Evolutionary conservation across 2,797 vertebrate genomes (phyloP).

Genomic region (Microtus obscurus): DNA sequence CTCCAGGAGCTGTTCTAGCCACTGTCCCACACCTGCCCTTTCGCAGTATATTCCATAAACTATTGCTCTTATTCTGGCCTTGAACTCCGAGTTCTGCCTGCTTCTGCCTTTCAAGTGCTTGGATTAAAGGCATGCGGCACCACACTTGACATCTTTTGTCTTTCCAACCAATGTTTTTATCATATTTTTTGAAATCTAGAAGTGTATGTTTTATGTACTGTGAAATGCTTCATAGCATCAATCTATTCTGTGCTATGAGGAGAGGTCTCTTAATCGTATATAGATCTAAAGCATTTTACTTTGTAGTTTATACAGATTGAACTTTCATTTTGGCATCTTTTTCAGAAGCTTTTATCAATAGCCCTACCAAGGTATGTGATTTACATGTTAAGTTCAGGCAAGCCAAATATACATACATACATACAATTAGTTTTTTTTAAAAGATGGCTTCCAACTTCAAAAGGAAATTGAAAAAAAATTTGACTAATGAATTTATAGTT

Average conservation of each 20-base stretch:
- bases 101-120: not conserved
- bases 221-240: constrained; percentile 38
- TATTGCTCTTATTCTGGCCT: not conserved
- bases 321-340: constrained; percentile 18
- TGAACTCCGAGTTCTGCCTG: not conserved
- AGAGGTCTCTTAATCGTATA: not conserved
- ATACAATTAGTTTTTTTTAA: constrained; percentile 4
- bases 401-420: not conserved
- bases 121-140: not conserved
- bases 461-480: constrained; percentile 46
- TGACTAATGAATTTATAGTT: constrained; percentile 46
- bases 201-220: not conserved
- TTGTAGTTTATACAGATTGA: constrained; percentile 38
- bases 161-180: constrained; percentile 9
- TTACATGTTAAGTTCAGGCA: constrained; percentile 2
- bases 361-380: not conserved
- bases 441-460: constrained; percentile 51
- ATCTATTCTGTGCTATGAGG: constrained; percentile 14
- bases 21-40: not conserved
- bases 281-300: constrained; percentile 9
- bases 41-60: not conserved
- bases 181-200: constrained; percentile 27
- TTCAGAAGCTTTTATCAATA: constrained; percentile 9
- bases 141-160: not conserved
- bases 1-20: not conserved